Percentiles rank a stretch among this genome's conserved stretches.
phyloP scores from a whole-genome alignment of 2,797 vertebrate genomes.

The Gouania willdenowi region DNA sequence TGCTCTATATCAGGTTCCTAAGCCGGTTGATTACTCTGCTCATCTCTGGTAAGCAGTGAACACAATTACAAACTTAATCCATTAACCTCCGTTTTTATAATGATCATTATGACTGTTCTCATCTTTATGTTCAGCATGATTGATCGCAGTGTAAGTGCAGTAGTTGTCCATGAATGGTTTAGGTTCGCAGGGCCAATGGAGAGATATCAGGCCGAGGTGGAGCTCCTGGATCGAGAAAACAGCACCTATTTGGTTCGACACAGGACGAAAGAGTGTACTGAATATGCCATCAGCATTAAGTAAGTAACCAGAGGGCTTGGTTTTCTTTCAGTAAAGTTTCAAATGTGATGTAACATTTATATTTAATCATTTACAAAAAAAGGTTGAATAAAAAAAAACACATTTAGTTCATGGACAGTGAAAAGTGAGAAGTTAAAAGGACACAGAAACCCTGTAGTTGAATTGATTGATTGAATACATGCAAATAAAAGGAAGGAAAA shows the following conservation, averaged over 20 bases:
- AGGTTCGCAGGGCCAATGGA: conserved; percentile 97
- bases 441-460: not conserved
- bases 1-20: conserved; percentile 80
- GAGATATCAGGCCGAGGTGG: conserved; percentile 87
- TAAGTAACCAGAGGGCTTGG: conserved; percentile 67
- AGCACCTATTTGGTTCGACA: conserved; percentile 92
- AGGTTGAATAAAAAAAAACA: conserved; percentile 3
- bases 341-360: not conserved
- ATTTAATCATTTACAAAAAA: not conserved
- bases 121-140: conserved; percentile 29
- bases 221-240: conserved; percentile 85
- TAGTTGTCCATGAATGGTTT: conserved; percentile 39
- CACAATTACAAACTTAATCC: conserved; percentile 29
- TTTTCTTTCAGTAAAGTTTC: no score
- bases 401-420: not conserved
- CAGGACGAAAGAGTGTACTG: conserved; percentile 88
- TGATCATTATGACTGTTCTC: conserved; percentile 18
- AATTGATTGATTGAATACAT: no score
- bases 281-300: conserved; percentile 99
- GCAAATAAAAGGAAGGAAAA: no score
- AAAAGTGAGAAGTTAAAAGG: conserved; percentile 10
- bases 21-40: conserved; percentile 91
- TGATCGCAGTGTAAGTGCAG: conserved; percentile 33
- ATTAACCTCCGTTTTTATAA: conserved; percentile 10
- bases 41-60: conserved; percentile 85